Evolutionary conservation across 1,140 invertebrate genomes (phyloP).

Genomic region (Brachionus plicatilis): DNA sequence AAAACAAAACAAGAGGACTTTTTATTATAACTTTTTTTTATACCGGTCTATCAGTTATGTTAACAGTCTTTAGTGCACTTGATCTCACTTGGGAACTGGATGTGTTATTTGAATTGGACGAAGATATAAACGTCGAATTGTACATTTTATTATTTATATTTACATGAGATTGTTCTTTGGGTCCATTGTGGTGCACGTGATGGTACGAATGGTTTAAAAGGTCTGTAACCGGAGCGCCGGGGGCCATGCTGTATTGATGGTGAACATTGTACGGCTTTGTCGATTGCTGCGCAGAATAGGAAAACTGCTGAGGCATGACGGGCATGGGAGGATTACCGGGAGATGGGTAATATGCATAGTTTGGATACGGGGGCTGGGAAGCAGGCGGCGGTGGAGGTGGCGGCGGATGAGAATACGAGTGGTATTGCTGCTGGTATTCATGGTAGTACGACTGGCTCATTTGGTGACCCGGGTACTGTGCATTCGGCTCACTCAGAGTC

Average conservation of each 20-base stretch:
- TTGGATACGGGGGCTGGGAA: conserved; percentile 38
- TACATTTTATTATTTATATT: conserved; percentile 20
- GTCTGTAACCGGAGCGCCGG: neutral
- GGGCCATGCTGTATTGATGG: neutral
- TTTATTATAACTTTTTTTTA: neutral
- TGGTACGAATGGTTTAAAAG: neutral
- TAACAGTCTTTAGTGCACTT: conserved; percentile 8
- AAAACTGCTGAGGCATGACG: neutral
- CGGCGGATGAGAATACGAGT: conserved; percentile 25
- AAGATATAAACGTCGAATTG: neutral
- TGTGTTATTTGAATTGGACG: neutral
- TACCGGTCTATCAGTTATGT: conserved; percentile 6
- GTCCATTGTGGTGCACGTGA: neutral
- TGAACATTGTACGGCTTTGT: conserved; percentile 15
- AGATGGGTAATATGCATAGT: neutral
- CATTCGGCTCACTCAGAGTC: neutral
- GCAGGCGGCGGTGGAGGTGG: conserved; percentile 21
- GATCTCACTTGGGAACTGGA: neutral
- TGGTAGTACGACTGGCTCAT: neutral
- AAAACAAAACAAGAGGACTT: conserved; percentile 7
- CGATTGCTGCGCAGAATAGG: conserved; percentile 35
- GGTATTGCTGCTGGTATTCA: neutral
- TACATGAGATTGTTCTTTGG: neutral
- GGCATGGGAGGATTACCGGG: neutral
- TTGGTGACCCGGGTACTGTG: neutral